These are phyloP conservation scores for Falcaria lacertinaria DNA, from an alignment of 2,888 invertebrate species.

Conservation along the genomic window DNA sequence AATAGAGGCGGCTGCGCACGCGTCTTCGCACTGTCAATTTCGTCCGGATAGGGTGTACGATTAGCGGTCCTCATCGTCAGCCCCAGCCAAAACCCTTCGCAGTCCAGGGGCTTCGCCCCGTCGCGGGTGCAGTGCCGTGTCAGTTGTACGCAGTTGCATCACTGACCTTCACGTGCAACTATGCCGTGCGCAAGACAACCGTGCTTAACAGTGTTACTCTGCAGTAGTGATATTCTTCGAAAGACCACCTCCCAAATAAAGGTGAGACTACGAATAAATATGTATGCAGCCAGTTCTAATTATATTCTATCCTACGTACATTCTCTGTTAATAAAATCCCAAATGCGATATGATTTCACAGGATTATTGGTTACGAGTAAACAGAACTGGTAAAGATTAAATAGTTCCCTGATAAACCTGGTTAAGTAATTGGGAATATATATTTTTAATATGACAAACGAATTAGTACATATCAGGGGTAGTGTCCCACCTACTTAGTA, in stretches of 20 bases:
- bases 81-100: conserved; percentile 4
- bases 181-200: conserved; percentile 27
- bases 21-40: conserved; percentile 73
- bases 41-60: conserved; percentile 72
- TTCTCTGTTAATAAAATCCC: too few relatives aligned
- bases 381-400: too few relatives aligned
- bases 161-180: conserved; percentile 26
- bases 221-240: neutral
- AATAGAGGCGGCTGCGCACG: conserved; percentile 70
- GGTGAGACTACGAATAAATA: conserved; percentile 12
- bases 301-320: too few relatives aligned
- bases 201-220: conserved; percentile 11
- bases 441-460: too few relatives aligned
- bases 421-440: too few relatives aligned
- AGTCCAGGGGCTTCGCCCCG: conserved; percentile 8
- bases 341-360: too few relatives aligned
- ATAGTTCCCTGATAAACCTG: too few relatives aligned
- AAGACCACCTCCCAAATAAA: neutral
- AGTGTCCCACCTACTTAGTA: conserved; percentile 13
- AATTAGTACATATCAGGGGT: too few relatives aligned
- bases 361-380: too few relatives aligned
- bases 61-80: conserved; percentile 36
- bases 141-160: conserved; percentile 46
- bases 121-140: conserved; percentile 44
- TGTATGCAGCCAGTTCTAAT: too few relatives aligned